Conservation (phyloP, 2,888 invertebrate species). For the Drosophila prolongata region DNA sequence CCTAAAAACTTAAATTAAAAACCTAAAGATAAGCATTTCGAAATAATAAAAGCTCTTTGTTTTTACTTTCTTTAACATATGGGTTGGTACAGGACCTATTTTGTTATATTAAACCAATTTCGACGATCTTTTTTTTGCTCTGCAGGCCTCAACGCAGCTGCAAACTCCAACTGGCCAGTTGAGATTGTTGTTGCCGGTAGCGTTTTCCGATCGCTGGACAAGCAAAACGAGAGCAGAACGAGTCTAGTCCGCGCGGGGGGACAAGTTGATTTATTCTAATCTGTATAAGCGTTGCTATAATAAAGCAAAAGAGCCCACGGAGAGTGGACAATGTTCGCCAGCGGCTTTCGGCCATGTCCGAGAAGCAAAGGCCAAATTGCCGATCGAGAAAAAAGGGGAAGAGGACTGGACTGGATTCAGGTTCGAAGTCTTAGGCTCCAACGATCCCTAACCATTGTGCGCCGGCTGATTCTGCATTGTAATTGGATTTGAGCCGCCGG, state of each 20-base stretch:
- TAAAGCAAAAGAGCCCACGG: slow-evolving; percentile 75
- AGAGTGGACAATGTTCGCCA: slow-evolving; percentile 75
- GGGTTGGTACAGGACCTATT: too few species aligned
- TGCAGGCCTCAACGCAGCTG: slow-evolving; percentile 48
- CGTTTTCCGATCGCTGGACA: slow-evolving; percentile 62
- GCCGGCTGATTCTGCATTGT: slow-evolving; percentile 55
- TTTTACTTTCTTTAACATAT: too few species aligned
- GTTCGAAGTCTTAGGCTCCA: slow-evolving; percentile 4
- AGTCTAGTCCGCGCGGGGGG: slow-evolving; percentile 23
- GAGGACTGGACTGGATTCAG: slow-evolving; percentile 1
- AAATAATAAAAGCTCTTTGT: too few species aligned
- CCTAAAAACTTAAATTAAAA: too few species aligned
- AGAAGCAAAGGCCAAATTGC: slow-evolving; percentile 59
- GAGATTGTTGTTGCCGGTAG: slow-evolving; percentile 70
- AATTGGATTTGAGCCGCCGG: slow-evolving; percentile 74
- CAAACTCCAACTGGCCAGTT: slow-evolving; percentile 42
- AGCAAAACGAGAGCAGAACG: slow-evolving; percentile 19
- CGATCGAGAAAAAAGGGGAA: slow-evolving; percentile 40
- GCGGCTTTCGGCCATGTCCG: slow-evolving; percentile 61
- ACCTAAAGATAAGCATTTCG: too few species aligned
- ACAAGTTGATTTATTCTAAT: slow-evolving; percentile 77
- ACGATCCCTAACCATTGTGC: slow-evolving; percentile 16
- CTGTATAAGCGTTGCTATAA: slow-evolving; percentile 80
- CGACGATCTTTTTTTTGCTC: background rate
- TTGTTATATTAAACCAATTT: too few species aligned